Conservation (phyloP, 1,140 invertebrate species). For the Eurosta solidaginis region DNA sequence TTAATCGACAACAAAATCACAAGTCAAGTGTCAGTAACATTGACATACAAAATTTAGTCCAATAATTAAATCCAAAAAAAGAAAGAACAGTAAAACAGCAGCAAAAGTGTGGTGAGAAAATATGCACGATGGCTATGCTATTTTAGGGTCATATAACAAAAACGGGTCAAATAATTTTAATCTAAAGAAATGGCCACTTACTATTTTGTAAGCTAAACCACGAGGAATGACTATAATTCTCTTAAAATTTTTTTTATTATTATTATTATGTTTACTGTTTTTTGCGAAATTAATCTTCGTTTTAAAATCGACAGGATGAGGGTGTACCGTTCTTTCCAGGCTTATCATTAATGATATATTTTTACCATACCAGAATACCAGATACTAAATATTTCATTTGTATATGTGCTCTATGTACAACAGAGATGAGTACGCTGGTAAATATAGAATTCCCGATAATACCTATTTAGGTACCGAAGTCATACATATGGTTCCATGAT, state of each 20-base stretch:
- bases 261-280: not conserved
- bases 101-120: not conserved
- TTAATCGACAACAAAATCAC: slow-evolving; percentile 45
- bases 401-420: not conserved
- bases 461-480: too few relatives aligned
- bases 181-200: not conserved
- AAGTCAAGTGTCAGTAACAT: slow-evolving; percentile 29
- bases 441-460: too few relatives aligned
- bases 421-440: too few relatives aligned
- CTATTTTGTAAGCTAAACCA: not conserved
- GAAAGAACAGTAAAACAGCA: not conserved
- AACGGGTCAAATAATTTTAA: slow-evolving; percentile 7
- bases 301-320: slow-evolving; percentile 49
- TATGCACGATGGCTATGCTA: not conserved
- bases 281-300: slow-evolving; percentile 53
- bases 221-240: too few relatives aligned
- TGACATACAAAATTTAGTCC: slow-evolving; percentile 43
- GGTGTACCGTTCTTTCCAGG: not conserved
- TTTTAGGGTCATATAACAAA: not conserved
- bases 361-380: too few relatives aligned
- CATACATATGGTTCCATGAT: too few relatives aligned
- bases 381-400: too few relatives aligned
- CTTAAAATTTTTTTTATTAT: not conserved
- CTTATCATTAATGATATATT: not conserved
- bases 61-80: not conserved